These are phyloP conservation scores for Eolophus roseicapilla DNA, from an alignment of 2,113 vertebrate genomes.

Conservation along the genomic window DNA sequence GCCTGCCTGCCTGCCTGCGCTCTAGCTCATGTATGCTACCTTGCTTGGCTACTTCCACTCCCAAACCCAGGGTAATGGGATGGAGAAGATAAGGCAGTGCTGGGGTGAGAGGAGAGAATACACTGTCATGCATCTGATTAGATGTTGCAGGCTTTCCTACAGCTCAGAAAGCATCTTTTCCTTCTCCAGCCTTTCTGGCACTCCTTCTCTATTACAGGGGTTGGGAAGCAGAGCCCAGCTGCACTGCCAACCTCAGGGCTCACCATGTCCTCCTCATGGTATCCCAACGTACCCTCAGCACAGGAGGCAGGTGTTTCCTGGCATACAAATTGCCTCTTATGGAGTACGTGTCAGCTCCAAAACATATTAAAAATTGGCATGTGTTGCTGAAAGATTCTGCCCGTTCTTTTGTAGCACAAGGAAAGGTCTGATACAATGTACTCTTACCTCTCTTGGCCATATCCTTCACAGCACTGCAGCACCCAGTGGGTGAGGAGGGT, in stretches of 20 bases:
- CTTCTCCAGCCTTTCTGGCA: not conserved
- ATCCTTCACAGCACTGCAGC: not conserved
- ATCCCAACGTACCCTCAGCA: not conserved
- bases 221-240: not conserved
- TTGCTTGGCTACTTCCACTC: not conserved
- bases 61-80: fast-evolving
- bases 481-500: fast-evolving
- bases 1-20: not conserved
- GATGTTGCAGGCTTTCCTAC: not conserved
- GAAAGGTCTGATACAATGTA: not conserved
- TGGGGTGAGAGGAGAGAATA: not conserved
- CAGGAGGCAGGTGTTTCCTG: not conserved
- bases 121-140: not conserved
- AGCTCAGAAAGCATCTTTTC: not conserved
- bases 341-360: not conserved
- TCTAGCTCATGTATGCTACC: not conserved
- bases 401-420: not conserved
- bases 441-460: not conserved
- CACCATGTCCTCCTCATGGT: fast-evolving
- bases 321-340: fast-evolving
- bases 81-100: not conserved
- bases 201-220: not conserved
- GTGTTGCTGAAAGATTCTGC: not conserved
- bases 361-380: not conserved
- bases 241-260: not conserved